Conservation (phyloP, 2,113 vertebrate genomes). For the Gallinago undulata region DNA sequence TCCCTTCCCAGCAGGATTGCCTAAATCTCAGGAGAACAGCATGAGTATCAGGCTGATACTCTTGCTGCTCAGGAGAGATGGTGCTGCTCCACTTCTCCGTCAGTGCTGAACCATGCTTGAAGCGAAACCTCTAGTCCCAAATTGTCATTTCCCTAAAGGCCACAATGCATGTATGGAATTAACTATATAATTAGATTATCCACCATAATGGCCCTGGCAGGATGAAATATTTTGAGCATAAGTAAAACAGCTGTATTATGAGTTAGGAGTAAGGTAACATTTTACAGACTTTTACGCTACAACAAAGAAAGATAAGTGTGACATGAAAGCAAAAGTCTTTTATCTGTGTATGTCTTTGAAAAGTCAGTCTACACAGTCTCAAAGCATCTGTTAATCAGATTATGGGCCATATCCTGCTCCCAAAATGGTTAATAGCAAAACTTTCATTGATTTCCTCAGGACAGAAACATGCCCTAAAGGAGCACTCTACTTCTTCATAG, state of each 20-base stretch:
- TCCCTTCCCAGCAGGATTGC: not conserved
- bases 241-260: conserved; percentile 62
- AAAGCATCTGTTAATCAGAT: conserved; percentile 62
- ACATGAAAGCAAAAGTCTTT: conserved; percentile 60
- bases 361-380: conserved; percentile 39
- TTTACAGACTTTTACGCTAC: conserved; percentile 55
- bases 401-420: conserved; percentile 56
- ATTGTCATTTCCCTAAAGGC: conserved; percentile 44
- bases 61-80: not conserved
- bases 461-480: conserved; percentile 40
- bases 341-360: conserved; percentile 57
- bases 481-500: conserved; percentile 13
- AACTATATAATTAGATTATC: conserved; percentile 54
- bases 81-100: not conserved
- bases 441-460: conserved; percentile 44
- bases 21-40: not conserved
- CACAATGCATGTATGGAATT: conserved; percentile 43
- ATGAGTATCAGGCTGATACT: not conserved
- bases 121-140: conserved; percentile 27
- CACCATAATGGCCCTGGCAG: conserved; percentile 8
- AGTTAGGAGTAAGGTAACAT: conserved; percentile 48
- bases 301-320: conserved; percentile 61
- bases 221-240: conserved; percentile 47
- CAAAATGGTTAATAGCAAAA: conserved; percentile 26
- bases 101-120: not conserved